Conservation (phyloP, 2,113 vertebrate species). For the Benitochromis conjunctus region DNA sequence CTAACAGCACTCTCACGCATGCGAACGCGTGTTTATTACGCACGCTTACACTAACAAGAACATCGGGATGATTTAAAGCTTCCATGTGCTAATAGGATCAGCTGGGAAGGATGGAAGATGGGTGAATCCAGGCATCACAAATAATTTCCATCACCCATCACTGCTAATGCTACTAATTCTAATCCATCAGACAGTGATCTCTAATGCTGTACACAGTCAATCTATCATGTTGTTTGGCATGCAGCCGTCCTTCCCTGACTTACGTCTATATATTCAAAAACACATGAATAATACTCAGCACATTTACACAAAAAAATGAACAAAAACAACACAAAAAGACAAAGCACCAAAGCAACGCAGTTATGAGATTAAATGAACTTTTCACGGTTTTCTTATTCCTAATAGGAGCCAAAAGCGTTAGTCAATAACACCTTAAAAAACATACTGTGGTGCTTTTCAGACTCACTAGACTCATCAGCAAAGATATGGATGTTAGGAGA, state of each 20-base stretch:
- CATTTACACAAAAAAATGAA: neutral
- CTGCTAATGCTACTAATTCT: conserved; percentile 30
- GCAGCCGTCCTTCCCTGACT: neutral
- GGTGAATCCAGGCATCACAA: conserved; percentile 41
- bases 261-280: neutral
- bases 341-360: neutral
- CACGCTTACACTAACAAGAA: neutral
- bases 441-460: neutral
- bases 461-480: neutral
- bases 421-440: neutral
- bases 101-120: conserved; percentile 16
- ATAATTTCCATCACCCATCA: conserved; percentile 54
- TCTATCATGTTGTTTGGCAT: conserved; percentile 11
- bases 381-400: neutral
- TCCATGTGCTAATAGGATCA: conserved; percentile 22
- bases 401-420: neutral
- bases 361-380: neutral
- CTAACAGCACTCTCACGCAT: neutral
- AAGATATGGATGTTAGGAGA: neutral
- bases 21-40: neutral
- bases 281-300: neutral
- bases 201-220: conserved; percentile 22
- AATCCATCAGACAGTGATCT: conserved; percentile 48
- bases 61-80: conserved; percentile 15
- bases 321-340: neutral